Evolutionary conservation across 1,140 invertebrate genomes (phyloP).

Genomic region (Diabrotica undecimpunctata): DNA sequence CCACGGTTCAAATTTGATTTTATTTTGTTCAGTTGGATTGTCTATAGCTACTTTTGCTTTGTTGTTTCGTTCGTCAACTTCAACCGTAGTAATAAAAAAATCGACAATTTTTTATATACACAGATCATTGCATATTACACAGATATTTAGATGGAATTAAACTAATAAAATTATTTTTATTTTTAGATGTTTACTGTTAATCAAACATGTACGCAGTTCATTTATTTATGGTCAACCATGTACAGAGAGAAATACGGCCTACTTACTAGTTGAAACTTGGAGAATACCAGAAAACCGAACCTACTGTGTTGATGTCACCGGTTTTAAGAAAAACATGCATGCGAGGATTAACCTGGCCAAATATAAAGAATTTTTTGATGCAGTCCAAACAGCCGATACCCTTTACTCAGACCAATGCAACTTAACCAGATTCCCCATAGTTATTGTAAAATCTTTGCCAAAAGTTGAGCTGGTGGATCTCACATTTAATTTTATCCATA

Average conservation of each 20-base stretch:
- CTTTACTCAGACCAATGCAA: constrained; percentile 38
- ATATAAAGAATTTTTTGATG: constrained; percentile 22
- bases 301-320: constrained; percentile 37
- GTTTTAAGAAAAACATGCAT: constrained; percentile 13
- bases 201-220: background rate
- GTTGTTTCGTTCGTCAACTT: no score
- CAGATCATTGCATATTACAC: no score
- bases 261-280: constrained; percentile 23
- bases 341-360: constrained; percentile 17
- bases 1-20: no score
- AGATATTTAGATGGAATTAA: background rate
- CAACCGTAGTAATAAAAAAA: no score
- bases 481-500: constrained; percentile 32
- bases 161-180: background rate
- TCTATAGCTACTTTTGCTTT: no score
- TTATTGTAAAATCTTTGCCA: constrained; percentile 25
- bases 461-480: constrained; percentile 36
- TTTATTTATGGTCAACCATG: constrained; percentile 32
- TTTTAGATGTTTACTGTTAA: background rate
- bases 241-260: constrained; percentile 31
- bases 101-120: no score
- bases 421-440: constrained; percentile 28
- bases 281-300: constrained; percentile 26
- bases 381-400: constrained; percentile 28
- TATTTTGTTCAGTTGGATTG: no score